These are phyloP conservation scores for Bombus superbus DNA, from an alignment of 1,140 invertebrate genomes.

Conservation along the genomic window DNA sequence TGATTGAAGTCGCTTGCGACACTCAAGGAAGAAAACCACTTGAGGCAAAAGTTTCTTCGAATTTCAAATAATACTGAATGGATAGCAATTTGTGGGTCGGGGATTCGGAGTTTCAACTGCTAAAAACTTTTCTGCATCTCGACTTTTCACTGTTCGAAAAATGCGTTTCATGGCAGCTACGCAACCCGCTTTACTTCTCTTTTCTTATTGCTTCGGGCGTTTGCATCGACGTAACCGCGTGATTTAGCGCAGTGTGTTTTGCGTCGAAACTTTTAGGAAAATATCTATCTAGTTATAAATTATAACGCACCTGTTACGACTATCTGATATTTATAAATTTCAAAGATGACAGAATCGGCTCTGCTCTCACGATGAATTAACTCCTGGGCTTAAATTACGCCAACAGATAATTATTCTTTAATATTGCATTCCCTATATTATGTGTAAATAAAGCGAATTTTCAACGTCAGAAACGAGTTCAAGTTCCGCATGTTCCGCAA, in stretches of 20 bases:
- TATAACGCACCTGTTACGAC: constrained; percentile 48
- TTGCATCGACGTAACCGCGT: not conserved
- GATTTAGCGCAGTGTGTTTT: not conserved
- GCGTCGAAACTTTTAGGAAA: too few relatives aligned
- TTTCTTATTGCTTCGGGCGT: not conserved
- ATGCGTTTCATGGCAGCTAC: not conserved
- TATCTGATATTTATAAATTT: constrained; percentile 38
- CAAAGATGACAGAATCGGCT: constrained; percentile 64
- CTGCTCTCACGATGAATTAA: constrained; percentile 33
- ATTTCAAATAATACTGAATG: constrained; percentile 80
- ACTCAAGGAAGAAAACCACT: constrained; percentile 69
- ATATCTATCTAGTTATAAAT: constrained; percentile 60
- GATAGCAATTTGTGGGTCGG: constrained; percentile 78
- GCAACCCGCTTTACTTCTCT: not conserved
- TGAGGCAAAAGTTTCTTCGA: constrained; percentile 74
- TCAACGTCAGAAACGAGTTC: not conserved
- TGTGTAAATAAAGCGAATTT: constrained; percentile 4
- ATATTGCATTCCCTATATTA: not conserved
- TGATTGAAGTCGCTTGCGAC: constrained; percentile 78
- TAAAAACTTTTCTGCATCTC: constrained; percentile 69
- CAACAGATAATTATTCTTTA: too few relatives aligned
- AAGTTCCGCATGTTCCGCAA: not conserved
- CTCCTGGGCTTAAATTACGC: not conserved
- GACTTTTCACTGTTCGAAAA: constrained; percentile 35
- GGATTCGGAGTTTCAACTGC: constrained; percentile 69